phyloP scores from a whole-genome alignment of 2,113 vertebrate species.

The Aegotheles bennettii region DNA sequence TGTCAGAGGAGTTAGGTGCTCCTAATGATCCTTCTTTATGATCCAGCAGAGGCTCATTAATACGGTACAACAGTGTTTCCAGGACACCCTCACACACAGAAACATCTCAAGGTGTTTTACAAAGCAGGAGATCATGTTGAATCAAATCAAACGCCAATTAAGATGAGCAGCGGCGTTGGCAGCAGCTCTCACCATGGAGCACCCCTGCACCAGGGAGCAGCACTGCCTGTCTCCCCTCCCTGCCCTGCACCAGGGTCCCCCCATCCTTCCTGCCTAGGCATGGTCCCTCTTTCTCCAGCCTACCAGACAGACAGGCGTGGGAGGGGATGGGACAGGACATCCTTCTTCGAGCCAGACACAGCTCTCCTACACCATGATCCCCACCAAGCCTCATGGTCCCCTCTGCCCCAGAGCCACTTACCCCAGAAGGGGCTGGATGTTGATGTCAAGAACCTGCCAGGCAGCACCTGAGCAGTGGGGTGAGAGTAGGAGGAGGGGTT shows the following conservation, averaged over 20 bases:
- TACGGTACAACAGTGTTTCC: conserved; percentile 41
- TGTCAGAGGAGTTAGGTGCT: conserved; percentile 2
- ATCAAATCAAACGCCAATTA: conserved; percentile 68
- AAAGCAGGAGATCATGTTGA: conserved; percentile 58
- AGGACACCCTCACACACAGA: conserved; percentile 45
- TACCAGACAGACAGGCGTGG: too few species aligned
- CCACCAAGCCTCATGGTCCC: too few species aligned
- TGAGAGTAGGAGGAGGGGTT: rapidly evolving
- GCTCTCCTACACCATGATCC: rapidly evolving
- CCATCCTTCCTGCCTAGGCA: rapidly evolving
- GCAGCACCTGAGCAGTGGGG: not conserved
- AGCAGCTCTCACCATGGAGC: not conserved
- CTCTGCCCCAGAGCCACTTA: not conserved
- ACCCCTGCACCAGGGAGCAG: not conserved
- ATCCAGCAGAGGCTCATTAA: conserved; percentile 63
- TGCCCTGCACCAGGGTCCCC: not conserved
- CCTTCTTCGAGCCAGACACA: not conserved
- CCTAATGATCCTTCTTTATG: conserved; percentile 62
- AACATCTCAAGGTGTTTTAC: conserved; percentile 65
- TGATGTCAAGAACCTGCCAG: not conserved
- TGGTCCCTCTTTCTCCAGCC: not conserved
- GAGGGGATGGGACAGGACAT: too few species aligned
- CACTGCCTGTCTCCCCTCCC: rapidly evolving
- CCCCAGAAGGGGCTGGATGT: not conserved
- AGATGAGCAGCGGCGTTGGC: not conserved